A percentile compares a stretch with the other conserved stretches of the same genome.
These are phyloP conservation scores for Sciurus niger DNA, from an alignment of 2,113 vertebrate species.

Conservation along the genomic window DNA sequence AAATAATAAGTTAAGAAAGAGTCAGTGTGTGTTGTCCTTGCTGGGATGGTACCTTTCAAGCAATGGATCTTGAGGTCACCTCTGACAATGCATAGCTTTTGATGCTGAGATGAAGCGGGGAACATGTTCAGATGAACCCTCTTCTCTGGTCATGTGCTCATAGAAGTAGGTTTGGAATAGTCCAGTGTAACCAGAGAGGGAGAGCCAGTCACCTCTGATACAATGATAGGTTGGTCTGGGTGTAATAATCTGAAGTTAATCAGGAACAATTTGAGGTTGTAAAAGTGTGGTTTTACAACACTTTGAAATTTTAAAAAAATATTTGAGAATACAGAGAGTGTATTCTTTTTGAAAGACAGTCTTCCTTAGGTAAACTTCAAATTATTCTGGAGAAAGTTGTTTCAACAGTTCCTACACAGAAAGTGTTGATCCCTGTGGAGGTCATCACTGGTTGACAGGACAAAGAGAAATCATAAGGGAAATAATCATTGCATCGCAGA, in stretches of 20 bases:
- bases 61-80: background rate
- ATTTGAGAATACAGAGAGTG: background rate
- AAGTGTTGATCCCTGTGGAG: background rate
- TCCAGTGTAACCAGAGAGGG: background rate
- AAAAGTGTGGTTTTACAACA: background rate
- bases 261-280: background rate
- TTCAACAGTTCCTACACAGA: background rate
- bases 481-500: too few relatives aligned
- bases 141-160: too few relatives aligned
- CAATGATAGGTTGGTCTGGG: background rate
- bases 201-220: too few relatives aligned
- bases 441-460: background rate
- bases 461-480: background rate
- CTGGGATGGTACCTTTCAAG: background rate
- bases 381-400: background rate
- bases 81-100: background rate
- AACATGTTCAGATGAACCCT: background rate
- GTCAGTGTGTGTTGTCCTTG: background rate
- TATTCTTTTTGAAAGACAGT: background rate
- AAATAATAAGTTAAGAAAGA: slow-evolving; percentile 5
- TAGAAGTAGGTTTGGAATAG: background rate
- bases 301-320: background rate
- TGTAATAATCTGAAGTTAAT: background rate
- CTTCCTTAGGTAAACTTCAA: background rate
- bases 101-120: background rate